Conservation (phyloP, 1,140 invertebrate genomes). For the Anastrepha ludens region DNA sequence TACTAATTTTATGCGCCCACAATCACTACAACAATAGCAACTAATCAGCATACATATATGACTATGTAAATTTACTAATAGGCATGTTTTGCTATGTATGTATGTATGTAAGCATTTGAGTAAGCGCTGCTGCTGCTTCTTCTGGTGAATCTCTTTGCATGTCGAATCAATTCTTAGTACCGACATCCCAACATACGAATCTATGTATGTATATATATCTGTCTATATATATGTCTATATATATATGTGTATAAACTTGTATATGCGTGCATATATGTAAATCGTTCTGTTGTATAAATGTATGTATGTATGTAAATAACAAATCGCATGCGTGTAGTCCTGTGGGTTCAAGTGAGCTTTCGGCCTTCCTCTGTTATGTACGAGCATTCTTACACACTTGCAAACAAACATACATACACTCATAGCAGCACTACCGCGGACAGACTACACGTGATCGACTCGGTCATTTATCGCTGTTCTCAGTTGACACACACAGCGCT, state of each 20-base stretch:
- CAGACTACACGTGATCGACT: neutral
- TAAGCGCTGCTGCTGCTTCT: neutral
- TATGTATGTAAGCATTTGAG: neutral
- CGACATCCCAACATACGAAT: neutral
- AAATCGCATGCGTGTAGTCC: slow-evolving; percentile 28
- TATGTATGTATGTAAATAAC: neutral
- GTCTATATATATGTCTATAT: neutral
- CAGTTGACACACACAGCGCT: neutral
- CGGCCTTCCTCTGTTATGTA: neutral
- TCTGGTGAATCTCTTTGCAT: neutral
- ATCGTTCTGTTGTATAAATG: neutral
- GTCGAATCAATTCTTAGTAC: slow-evolving; percentile 2
- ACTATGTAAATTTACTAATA: slow-evolving; percentile 33
- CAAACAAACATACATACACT: neutral
- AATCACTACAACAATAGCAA: neutral
- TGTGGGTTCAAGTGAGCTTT: slow-evolving; percentile 8
- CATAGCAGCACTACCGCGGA: neutral
- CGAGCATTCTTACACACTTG: neutral
- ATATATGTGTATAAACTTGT: neutral
- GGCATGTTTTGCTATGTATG: neutral
- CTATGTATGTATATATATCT: neutral
- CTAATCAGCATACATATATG: slow-evolving; percentile 39
- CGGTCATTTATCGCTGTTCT: neutral
- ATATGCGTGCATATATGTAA: neutral
- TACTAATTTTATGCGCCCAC: slow-evolving; percentile 45